Base-by-base conservation (phyloP, 2,888 invertebrate species). In the Idaea dimidiata region DNA sequence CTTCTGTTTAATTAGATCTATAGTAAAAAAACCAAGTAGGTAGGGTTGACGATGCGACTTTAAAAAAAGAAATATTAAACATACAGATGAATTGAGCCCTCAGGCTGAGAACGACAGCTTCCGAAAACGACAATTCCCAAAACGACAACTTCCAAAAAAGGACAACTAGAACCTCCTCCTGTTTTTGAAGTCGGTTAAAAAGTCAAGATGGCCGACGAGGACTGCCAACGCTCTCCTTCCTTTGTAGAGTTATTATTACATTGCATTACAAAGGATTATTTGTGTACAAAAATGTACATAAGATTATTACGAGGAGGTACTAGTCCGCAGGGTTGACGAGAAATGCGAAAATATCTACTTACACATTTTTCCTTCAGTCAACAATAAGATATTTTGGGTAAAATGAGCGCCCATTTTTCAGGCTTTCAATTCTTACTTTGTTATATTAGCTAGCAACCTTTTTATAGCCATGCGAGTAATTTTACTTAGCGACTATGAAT, bases 311-410 rank as follows among this genome's bases (percentile, higher is more conserved):
- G 43, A 43, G 14, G 10, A 14, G 10, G 43, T 43, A 8, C 43
- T 14, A 8, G 43, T 43, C 43, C 43, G 10, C 43, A 43, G 43
- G 43, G 43, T 43, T 43, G 43, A 43, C 43, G 43, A 43, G 10
- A 43, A 43, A 43, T 43, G 43, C 43, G 43, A 43, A 43, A 43
- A 43, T 43, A 43, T 43, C 43, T 43, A 43, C 43, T 43, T 43
- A 43, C 43, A 43, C 43, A 43, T 43, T 43, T 43, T 43, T 10
- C 43, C 43, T 43, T 43, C 8, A 43, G 14, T 10, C 14, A 43
- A 43, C 43, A 43, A 43, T 43, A 14, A 8, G 6, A 43, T 43
- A 43, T 43, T 43, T 43, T 43, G 43, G 43, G 8, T 8, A 43
- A 43, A 43, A 43, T 10, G 43, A 43, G 43, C 43, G 43, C 43